Conservation (phyloP, 53 echinoderm and acorn worm genomes). For the Antedon mediterranea region DNA sequence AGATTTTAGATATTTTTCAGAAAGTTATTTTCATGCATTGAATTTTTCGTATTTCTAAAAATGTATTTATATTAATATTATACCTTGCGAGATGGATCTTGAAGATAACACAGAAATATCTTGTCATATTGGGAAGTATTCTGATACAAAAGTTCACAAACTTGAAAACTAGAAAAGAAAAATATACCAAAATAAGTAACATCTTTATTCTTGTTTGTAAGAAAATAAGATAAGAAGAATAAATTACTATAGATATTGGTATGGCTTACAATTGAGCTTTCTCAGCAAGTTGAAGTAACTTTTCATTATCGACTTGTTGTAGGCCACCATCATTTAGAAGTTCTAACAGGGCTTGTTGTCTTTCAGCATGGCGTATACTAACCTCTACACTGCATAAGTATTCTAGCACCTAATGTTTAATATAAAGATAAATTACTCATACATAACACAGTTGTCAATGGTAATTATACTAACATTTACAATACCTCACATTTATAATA, state of each 20-base stretch:
- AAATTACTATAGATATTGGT: too few species aligned
- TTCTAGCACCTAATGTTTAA: slow-evolving; percentile 54
- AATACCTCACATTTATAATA: too few species aligned
- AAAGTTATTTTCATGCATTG: too few species aligned
- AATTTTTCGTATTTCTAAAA: too few species aligned
- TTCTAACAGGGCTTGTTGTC: slow-evolving; percentile 90
- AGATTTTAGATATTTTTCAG: too few species aligned
- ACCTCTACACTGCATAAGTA: slow-evolving; percentile 68
- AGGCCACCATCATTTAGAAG: slow-evolving; percentile 80
- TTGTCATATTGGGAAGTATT: slow-evolving; percentile 79
- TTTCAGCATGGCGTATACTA: slow-evolving; percentile 66
- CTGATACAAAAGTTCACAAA: slow-evolving; percentile 88
- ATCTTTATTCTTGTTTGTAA: too few species aligned
- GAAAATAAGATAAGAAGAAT: too few species aligned
- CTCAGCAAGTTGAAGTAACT: slow-evolving; percentile 71
- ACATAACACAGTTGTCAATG: too few species aligned
- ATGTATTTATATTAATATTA: background rate
- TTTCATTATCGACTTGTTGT: slow-evolving; percentile 61
- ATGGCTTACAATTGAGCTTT: slow-evolving; percentile 97
- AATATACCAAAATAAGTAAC: background rate
- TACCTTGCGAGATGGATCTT: slow-evolving; percentile 75
- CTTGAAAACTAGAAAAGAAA: slow-evolving; percentile 50
- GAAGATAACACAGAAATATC: slow-evolving; percentile 74
- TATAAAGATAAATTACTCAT: background rate
- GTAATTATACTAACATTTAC: too few species aligned